Percentiles rank a stretch among this genome's conserved stretches.
These are phyloP conservation scores for Tromatobia lineatoria DNA, from an alignment of 2,888 invertebrate species.

Conservation along the genomic window DNA sequence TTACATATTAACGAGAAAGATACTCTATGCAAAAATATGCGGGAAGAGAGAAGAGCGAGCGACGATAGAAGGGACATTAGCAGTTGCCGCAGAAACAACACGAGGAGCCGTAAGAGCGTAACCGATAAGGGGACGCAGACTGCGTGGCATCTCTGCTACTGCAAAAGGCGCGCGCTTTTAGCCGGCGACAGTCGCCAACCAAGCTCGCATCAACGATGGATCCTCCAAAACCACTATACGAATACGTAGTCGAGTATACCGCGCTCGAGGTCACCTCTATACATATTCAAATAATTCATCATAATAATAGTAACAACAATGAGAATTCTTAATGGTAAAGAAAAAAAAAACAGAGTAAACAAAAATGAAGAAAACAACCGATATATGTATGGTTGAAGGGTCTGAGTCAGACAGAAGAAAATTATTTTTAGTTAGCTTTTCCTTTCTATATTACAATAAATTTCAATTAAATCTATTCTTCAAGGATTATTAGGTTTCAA, in stretches of 20 bases:
- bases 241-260: background rate
- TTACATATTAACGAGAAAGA: slow-evolving; percentile 33
- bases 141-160: slow-evolving; percentile 72
- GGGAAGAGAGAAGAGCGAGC: slow-evolving; percentile 11
- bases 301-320: background rate
- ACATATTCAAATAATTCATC: background rate
- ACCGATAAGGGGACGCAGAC: slow-evolving; percentile 74
- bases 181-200: background rate
- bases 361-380: too few relatives aligned
- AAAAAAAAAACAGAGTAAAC: too few relatives aligned
- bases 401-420: too few relatives aligned
- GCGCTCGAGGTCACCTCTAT: background rate
- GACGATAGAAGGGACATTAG: slow-evolving; percentile 35
- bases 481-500: too few relatives aligned
- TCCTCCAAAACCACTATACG: background rate
- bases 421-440: too few relatives aligned
- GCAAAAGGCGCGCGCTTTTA: slow-evolving; percentile 41
- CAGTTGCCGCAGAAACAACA: slow-evolving; percentile 38
- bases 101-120: slow-evolving; percentile 45
- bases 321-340: background rate
- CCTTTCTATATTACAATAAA: too few relatives aligned
- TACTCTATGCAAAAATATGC: slow-evolving; percentile 21
- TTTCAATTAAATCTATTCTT: too few relatives aligned
- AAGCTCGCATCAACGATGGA: slow-evolving; percentile 4
- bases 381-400: too few relatives aligned